phyloP scores from a whole-genome alignment of 2,113 vertebrate species.

The Caloenas nicobarica region DNA sequence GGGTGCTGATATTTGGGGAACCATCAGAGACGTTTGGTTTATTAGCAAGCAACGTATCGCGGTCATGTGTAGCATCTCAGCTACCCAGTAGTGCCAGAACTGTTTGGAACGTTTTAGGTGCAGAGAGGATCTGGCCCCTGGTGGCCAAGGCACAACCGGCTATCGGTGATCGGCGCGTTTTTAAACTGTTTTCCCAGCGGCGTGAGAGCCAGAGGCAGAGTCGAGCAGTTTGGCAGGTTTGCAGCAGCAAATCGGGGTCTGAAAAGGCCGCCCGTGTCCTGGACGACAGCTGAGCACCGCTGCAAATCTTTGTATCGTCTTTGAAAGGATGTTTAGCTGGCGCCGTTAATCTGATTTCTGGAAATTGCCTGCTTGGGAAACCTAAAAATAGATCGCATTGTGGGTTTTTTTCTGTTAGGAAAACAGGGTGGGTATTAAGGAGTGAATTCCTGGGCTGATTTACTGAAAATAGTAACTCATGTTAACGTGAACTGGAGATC shows the following conservation, averaged over 20 bases:
- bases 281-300: accelerated
- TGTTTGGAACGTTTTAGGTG: neutral
- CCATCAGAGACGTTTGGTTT: neutral
- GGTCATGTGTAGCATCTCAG: no score
- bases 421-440: neutral
- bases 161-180: neutral
- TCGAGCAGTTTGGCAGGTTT: neutral
- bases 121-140: neutral
- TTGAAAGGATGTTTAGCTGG: neutral
- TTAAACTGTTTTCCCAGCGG: neutral
- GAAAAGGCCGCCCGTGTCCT: neutral
- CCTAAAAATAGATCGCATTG: neutral
- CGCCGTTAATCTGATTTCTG: neutral
- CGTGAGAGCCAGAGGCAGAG: no score
- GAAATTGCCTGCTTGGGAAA: neutral
- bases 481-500: neutral
- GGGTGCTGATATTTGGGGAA: neutral
- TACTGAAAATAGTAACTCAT: neutral
- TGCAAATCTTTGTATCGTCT: neutral
- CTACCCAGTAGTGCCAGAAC: no score
- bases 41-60: neutral
- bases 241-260: neutral
- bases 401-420: neutral
- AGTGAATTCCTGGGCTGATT: neutral
- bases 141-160: neutral